Conservation (phyloP, 1,140 invertebrate genomes). For the Cataglyphis hispanica region DNA sequence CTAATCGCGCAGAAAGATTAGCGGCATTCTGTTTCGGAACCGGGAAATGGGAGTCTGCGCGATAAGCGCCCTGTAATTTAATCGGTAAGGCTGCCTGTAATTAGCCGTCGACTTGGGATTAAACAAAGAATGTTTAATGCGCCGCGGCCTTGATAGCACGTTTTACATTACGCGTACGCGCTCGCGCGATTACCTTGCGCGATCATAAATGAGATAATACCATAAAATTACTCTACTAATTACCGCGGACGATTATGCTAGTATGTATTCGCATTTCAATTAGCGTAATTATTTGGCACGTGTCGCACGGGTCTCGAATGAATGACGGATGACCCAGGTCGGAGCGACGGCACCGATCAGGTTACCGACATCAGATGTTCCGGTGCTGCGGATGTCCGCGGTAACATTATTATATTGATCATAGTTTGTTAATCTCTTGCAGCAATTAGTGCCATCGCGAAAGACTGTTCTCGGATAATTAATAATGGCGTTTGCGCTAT, state of each 20-base stretch:
- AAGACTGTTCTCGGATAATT: conserved; percentile 4
- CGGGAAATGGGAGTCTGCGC: conserved; percentile 3
- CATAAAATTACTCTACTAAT: conserved; percentile 58
- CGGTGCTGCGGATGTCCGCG: conserved; percentile 9
- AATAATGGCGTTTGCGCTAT: not conserved
- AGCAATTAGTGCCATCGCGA: conserved; percentile 8
- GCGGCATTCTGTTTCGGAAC: conserved; percentile 8
- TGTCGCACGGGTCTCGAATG: conserved; percentile 42
- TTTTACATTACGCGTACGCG: conserved; percentile 50
- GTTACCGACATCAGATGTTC: conserved; percentile 33
- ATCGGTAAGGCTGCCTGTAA: conserved; percentile 46
- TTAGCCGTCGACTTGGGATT: conserved; percentile 50
- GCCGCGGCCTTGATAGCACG: conserved; percentile 24
- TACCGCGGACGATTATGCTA: conserved; percentile 41
- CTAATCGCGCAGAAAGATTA: conserved; percentile 24
- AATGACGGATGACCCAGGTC: conserved; percentile 46
- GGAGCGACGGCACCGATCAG: conserved; percentile 5
- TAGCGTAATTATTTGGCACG: conserved; percentile 63
- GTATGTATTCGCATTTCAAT: conserved; percentile 58
- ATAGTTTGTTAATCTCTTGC: conserved; percentile 39
- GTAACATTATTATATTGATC: not conserved
- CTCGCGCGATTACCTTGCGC: conserved; percentile 31
- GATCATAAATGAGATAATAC: conserved; percentile 56
- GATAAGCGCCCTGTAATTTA: conserved; percentile 45
- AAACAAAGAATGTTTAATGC: conserved; percentile 57